Base-by-base conservation (phyloP, 2,888 invertebrate species). In the Epistrophella euchroma region DNA sequence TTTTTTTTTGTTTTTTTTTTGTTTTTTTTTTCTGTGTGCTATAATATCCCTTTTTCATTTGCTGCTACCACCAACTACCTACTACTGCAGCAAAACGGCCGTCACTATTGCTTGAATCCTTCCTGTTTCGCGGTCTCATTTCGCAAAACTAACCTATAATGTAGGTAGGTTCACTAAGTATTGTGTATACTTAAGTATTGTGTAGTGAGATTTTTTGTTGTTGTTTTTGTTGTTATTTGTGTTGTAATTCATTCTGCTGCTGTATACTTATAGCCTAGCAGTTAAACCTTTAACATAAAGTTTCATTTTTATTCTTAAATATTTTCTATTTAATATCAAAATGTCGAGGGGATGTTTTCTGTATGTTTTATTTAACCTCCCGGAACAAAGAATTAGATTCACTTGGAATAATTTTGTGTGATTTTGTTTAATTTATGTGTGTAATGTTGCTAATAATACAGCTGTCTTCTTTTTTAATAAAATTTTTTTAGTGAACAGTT, bases 241-340 rank as follows among this genome's bases (percentile, higher is more conserved):
- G 55, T 32, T 43, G 17, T 40, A 32, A 13, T 25, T 15, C 22
- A 25, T 37, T n/a, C 13, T 17, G 19, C 19, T 7, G 19, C 4
- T 58, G 19, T 19, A 22, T 19, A 45, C 43, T 17, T 66, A 50
- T 32, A 43, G 55, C 50, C 66, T 37, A 66, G 45, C 56, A 55
- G 11, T 7, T 77, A 35, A 45, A 45, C 32, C 45, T 68, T 32
- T 50, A 47, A 35, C 19, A 55, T 45, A 37, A 37, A 75, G 45
- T 17, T 45, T 47, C 55, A 28, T 17, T 77, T 56, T 52, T 60
- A 55, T 60, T 52, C 58, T 71, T 71, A 58, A 77, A 71, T 71
- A 70, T 60, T 77, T 77, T 4, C n/a, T 52, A 52, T 77, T 71
- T 70, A 70, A 43, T 60, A 52, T 50, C 15, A 43, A 76, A 75